A percentile compares a stretch with the other conserved stretches of the same genome.
These are phyloP conservation scores for Podabrus alpinus DNA, from an alignment of 2,888 invertebrate species.

Conservation along the genomic window DNA sequence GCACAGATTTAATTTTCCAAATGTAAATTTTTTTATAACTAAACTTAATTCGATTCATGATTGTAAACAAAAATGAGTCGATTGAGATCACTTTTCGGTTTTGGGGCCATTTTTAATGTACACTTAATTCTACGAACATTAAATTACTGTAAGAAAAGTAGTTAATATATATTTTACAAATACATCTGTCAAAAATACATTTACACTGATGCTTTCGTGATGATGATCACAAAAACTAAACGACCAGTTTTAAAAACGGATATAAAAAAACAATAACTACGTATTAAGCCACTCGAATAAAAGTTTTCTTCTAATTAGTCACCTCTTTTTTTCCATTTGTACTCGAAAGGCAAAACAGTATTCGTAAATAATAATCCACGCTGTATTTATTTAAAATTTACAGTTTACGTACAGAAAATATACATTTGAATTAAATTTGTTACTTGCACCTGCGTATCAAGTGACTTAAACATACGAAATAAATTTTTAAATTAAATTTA, in stretches of 20 bases:
- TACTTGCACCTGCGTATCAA: background rate
- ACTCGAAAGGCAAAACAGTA: background rate
- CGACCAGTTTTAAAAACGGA: background rate
- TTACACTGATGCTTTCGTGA: background rate
- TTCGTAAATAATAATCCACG: background rate
- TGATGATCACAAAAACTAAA: background rate
- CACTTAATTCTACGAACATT: conserved; percentile 24
- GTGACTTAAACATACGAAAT: background rate
- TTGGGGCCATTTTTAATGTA: conserved; percentile 24
- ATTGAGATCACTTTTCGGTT: conserved; percentile 30
- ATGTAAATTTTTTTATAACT: conserved; percentile 11
- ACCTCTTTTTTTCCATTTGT: background rate
- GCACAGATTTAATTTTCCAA: conserved; percentile 43
- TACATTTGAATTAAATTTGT: background rate
- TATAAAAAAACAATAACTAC: background rate
- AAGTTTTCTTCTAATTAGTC: background rate
- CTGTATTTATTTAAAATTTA: background rate
- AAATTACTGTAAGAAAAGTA: background rate
- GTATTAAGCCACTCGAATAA: background rate
- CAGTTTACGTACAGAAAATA: background rate
- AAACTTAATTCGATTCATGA: conserved; percentile 20
- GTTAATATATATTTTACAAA: background rate
- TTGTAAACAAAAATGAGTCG: conserved; percentile 5
- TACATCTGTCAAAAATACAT: background rate
- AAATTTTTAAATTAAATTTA: background rate